A percentile compares a stretch with the other conserved stretches of the same genome.
These are phyloP conservation scores for Avahi laniger DNA, from an alignment of 2,797 vertebrate species.

Conservation along the genomic window DNA sequence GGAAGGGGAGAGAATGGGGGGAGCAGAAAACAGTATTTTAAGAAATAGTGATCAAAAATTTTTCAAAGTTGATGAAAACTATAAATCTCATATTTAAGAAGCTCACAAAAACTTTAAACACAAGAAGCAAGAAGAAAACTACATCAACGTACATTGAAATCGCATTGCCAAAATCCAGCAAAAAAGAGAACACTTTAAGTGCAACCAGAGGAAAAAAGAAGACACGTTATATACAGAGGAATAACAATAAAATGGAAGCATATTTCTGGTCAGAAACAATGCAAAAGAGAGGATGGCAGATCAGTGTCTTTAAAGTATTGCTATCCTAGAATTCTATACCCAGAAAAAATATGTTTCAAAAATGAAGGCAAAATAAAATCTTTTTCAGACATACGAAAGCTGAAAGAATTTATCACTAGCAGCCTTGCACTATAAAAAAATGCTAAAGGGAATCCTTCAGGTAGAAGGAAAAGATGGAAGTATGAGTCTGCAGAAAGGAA, in stretches of 20 bases:
- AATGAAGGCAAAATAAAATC: background rate
- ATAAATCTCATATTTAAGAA: background rate
- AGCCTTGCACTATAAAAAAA: background rate
- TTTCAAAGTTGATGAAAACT: background rate
- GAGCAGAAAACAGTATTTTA: background rate
- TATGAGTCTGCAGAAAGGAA: background rate
- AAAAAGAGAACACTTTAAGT: background rate
- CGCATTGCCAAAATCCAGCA: background rate
- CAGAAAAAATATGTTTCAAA: slow-evolving; percentile 3
- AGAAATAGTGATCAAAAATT: background rate
- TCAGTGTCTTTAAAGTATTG: background rate
- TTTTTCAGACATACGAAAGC: background rate
- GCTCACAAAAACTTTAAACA: background rate
- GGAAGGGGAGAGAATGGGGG: background rate
- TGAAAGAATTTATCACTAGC: background rate
- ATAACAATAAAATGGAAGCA: background rate
- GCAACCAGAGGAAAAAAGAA: background rate
- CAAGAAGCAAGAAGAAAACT: background rate
- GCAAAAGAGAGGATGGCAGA: background rate
- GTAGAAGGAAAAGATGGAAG: background rate
- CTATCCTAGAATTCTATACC: background rate
- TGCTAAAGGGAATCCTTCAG: background rate
- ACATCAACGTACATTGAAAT: background rate
- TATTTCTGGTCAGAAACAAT: background rate
- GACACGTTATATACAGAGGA: background rate